Evolutionary conservation across 2,888 invertebrate genomes (phyloP), one percentile per base, ranked within the genome.

Genomic region (Diplazon laetatorius): DNA sequence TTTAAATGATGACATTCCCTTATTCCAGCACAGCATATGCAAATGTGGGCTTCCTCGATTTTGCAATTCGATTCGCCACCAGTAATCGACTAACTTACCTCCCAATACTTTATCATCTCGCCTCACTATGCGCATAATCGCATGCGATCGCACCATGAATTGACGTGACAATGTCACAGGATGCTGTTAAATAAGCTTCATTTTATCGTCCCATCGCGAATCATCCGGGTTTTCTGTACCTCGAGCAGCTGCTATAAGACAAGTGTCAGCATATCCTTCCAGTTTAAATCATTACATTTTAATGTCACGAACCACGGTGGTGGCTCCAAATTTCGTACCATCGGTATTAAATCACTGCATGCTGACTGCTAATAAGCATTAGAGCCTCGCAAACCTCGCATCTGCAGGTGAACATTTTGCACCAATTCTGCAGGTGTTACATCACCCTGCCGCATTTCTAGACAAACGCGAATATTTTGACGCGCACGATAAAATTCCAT

Each of bases 61-160:
- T 71, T 89, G 86, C 42, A 89, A 89, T 12, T 89, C 88, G 0
- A 89, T 79, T 60, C 86, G 57, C 30, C 84, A 86, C 87, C 86
- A 84, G 80, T 63, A 84, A 57, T 88, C 85, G 35, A 52, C 72
- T 37, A 82, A n/a, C 65, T 68, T 44, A 5, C 77, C 78, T 20
- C 76, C 73, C n/a, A 82, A 59, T 10, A 79, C 62, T 10, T 75
- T 71, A 12, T 73, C 22, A 79, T 85, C 74, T 2, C 14, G 14
- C 39, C 83, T 82, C 12, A 85, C 62, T n/a, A 76, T 80, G 66
- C 72, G 62, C 75, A 70, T 5, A 85, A n/a, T 52, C 74, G 63
- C 76, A 84, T 82, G 84, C 25, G 86, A 81, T 22, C 85, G 75
- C 2, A 85, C 9, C 66, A 79, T 85, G 46, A 87, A 87, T 14